phyloP scores from a whole-genome alignment of 2,888 invertebrate genomes.

The Luffia ferchaultella region DNA sequence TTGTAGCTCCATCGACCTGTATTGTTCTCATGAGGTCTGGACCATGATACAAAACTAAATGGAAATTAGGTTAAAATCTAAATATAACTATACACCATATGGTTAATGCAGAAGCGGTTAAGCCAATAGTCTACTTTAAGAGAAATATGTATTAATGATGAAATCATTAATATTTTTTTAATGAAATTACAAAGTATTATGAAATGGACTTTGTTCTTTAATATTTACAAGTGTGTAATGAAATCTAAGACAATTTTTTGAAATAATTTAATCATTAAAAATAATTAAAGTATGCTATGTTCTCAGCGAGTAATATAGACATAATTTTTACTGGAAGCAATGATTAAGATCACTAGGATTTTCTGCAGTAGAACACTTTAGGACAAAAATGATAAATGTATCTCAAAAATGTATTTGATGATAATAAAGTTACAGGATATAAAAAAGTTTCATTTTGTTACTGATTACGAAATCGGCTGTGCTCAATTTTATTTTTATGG shows the following conservation, averaged over 20 bases:
- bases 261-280: too few species aligned
- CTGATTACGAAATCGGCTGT: too few species aligned
- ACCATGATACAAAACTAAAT: too few species aligned
- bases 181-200: neutral
- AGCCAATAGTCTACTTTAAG: neutral
- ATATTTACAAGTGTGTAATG: neutral
- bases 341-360: neutral
- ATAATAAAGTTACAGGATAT: slow-evolving; percentile 4
- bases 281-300: neutral
- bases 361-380: slow-evolving; percentile 49
- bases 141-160: neutral
- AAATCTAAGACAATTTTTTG: too few species aligned
- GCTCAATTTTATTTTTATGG: too few species aligned
- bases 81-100: neutral
- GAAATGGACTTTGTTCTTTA: neutral
- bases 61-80: too few species aligned
- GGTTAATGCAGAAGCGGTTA: neutral
- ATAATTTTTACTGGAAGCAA: neutral
- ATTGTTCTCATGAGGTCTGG: neutral
- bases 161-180: neutral
- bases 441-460: slow-evolving; percentile 1
- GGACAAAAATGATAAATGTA: slow-evolving; percentile 44
- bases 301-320: neutral
- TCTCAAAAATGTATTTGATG: slow-evolving; percentile 52
- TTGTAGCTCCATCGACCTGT: neutral